Evolutionary conservation across 2,888 invertebrate species (phyloP).

Genomic region (Drosophila parthenogenetica): DNA sequence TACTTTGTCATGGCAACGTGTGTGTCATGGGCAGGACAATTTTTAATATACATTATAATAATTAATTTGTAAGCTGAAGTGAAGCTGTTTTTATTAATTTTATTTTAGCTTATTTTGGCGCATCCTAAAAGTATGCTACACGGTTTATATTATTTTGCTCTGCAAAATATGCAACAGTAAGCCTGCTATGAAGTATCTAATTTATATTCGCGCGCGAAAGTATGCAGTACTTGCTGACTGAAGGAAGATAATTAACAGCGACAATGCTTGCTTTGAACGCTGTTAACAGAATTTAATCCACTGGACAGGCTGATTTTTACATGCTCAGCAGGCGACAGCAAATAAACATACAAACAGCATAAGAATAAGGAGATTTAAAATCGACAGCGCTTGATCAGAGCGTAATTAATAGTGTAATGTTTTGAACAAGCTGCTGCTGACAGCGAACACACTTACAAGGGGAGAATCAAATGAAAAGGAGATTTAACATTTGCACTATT

Average conservation of each 20-base stretch:
- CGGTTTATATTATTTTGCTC: background rate
- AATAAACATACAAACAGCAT: no score
- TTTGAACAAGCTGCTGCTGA: no score
- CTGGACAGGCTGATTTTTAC: no score
- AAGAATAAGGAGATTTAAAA: no score
- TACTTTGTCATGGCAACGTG: slow-evolving; percentile 37
- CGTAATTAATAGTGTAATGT: no score
- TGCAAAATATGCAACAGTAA: slow-evolving; percentile 29
- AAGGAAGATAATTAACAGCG: no score
- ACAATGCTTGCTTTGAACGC: no score
- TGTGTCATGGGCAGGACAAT: background rate
- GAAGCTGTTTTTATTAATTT: background rate
- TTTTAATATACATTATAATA: background rate
- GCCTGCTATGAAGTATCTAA: background rate
- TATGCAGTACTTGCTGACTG: background rate
- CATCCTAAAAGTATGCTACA: slow-evolving; percentile 36
- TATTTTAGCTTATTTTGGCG: background rate
- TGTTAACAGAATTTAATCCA: no score
- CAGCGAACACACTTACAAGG: no score
- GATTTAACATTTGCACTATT: no score
- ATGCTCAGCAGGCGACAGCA: no score
- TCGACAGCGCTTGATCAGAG: no score
- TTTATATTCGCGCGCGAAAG: background rate
- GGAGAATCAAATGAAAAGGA: background rate
- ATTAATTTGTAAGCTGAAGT: background rate